A percentile compares a stretch with the other conserved stretches of the same genome.
These are phyloP conservation scores for Acanthococcus lagerstroemiae DNA, from an alignment of 2,888 invertebrate genomes.

Conservation along the genomic window DNA sequence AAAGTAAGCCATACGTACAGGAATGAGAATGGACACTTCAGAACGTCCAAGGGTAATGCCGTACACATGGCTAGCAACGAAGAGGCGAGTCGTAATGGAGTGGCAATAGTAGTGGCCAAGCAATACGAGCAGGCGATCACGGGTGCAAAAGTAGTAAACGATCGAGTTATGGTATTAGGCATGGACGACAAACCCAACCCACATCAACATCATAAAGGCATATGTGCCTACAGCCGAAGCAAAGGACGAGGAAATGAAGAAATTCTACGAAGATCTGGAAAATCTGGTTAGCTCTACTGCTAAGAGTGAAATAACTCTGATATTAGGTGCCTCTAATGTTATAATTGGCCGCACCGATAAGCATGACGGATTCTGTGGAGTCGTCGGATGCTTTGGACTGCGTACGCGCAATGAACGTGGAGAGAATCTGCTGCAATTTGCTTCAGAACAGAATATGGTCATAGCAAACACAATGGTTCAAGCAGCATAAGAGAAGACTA, in stretches of 20 bases:
- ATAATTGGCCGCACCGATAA: no score
- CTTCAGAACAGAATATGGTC: neutral
- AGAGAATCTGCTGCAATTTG: neutral
- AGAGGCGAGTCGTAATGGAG: slow-evolving; percentile 9
- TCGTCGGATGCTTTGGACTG: no score
- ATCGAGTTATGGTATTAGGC: neutral
- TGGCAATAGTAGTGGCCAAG: slow-evolving; percentile 8
- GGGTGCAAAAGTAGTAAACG: slow-evolving; percentile 13
- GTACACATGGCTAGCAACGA: neutral
- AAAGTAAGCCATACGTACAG: neutral
- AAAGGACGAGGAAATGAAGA: neutral
- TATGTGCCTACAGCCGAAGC: neutral
- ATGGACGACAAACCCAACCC: neutral
- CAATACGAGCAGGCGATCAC: neutral
- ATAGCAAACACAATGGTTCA: neutral
- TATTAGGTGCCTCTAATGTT: no score
- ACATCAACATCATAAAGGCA: neutral
- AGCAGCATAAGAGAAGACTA: neutral
- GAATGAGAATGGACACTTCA: neutral
- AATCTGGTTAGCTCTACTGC: no score
- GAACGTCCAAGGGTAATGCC: neutral
- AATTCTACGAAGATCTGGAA: neutral
- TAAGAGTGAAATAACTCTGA: no score
- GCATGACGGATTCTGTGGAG: neutral
- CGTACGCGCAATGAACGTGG: neutral